These are phyloP conservation scores for Drosophila rubida DNA, from an alignment of 2,888 invertebrate genomes.

Conservation along the genomic window DNA sequence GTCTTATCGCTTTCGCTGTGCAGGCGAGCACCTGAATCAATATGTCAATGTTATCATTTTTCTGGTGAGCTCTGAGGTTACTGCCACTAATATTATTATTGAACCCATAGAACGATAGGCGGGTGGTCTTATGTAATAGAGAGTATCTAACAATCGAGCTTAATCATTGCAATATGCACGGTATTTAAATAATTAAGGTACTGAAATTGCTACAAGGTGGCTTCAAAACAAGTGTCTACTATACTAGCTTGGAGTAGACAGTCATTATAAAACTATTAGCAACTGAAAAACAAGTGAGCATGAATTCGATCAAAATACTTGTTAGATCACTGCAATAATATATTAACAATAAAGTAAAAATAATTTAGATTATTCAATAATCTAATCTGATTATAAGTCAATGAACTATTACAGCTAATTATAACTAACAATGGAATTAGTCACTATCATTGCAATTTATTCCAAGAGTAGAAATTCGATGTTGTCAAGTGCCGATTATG, in stretches of 20 bases:
- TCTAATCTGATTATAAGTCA: too few species aligned
- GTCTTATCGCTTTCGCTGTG: slow-evolving; percentile 3
- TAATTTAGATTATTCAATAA: not conserved
- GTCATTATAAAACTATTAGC: slow-evolving; percentile 1
- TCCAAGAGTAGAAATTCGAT: not conserved
- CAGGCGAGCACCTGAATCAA: not conserved
- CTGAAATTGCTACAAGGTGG: not conserved
- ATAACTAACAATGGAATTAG: not conserved
- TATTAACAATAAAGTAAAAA: too few species aligned
- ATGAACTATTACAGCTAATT: not conserved
- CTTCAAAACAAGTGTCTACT: not conserved
- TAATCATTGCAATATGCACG: not conserved
- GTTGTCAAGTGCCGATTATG: not conserved
- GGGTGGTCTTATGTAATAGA: not conserved
- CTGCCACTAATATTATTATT: slow-evolving; percentile 7
- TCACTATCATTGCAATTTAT: not conserved
- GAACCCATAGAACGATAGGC: not conserved
- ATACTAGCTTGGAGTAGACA: not conserved
- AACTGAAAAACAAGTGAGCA: not conserved
- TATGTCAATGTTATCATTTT: slow-evolving; percentile 7
- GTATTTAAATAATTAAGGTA: not conserved
- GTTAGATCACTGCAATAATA: too few species aligned
- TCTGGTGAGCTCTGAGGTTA: not conserved
- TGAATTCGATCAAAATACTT: not conserved
- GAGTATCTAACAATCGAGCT: not conserved